Conservation (phyloP, 2,797 vertebrate species). For the Okamejei kenojei region DNA sequence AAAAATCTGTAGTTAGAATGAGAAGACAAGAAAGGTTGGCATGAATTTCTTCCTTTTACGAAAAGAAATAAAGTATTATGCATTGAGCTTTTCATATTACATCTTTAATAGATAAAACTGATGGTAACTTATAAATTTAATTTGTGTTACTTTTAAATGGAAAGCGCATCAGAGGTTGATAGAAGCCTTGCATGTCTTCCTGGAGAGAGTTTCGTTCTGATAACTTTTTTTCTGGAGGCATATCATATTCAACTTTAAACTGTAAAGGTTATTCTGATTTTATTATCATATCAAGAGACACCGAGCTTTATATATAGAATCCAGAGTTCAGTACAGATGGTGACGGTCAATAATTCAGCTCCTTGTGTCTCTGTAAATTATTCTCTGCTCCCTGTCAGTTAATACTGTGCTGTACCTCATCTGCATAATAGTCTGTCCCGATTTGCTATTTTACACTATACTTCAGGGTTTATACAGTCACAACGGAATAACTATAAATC, state of each 20-base stretch:
- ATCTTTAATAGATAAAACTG: not conserved
- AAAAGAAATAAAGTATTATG: not conserved
- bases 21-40: not conserved
- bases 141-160: not conserved
- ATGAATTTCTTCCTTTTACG: not conserved
- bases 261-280: not conserved
- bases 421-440: not conserved
- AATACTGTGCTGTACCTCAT: not conserved
- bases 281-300: constrained; percentile 18
- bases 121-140: not conserved
- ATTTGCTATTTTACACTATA: not conserved
- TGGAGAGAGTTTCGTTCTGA: not conserved
- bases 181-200: not conserved
- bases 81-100: not conserved
- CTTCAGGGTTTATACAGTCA: not conserved
- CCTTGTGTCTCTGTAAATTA: not conserved
- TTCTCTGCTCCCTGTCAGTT: not conserved
- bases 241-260: constrained; percentile 1
- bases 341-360: not conserved
- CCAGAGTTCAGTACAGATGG: not conserved
- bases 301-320: not conserved
- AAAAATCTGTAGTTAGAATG: not conserved
- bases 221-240: not conserved
- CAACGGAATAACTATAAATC: not conserved
- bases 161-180: not conserved